Base-by-base conservation (phyloP, 2,113 vertebrate species). In the Halcyon senegalensis region DNA sequence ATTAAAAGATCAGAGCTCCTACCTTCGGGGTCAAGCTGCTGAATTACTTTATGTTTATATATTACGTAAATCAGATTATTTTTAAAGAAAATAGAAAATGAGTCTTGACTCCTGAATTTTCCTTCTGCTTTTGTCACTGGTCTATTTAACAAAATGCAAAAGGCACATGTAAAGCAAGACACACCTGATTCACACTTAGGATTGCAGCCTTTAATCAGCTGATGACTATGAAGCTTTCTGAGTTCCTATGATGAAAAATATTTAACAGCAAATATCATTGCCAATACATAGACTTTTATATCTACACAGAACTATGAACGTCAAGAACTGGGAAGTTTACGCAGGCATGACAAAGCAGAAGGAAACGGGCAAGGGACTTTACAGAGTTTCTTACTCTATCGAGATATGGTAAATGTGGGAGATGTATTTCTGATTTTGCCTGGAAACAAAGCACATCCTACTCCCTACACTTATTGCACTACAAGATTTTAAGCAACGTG, bases 341-440 rank as follows among this genome's bases (percentile, higher is more conserved):
- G 81, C 73, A 92, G 90, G 85, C 66, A 64, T 78, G 84, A 92
- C 90, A 96, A 96, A 96, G 96, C 88, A 95, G 92, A 97, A 95
- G 96, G 96, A 96, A 97, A 93, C 7, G 58, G 76, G 33, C 46
- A 89, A 75, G 96, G 96, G 96, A 96, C 90, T 97, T 94, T 58
- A 96, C 96, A 95, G 95, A 90, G 44, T 97, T 96, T 94, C 86
- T 93, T 59, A 90, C 13, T 94, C 80, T 56, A 6, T 31, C 0
- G 9, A 90, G 88, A 88, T 75, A 92, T n/a, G 60, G 68, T 74
- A 84, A 95, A 25, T 64, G 67, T 60, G 50, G 41, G 62, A 93
- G 58, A 92, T 31, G 1, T 27, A 44, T 62, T 90, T 93, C 82
- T 94, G 62, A 83, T 87, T 88, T 78, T 86, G 69, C 64, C 93